phyloP scores from a whole-genome alignment of 2,113 vertebrate genomes.

The Brachirus orientalis region DNA sequence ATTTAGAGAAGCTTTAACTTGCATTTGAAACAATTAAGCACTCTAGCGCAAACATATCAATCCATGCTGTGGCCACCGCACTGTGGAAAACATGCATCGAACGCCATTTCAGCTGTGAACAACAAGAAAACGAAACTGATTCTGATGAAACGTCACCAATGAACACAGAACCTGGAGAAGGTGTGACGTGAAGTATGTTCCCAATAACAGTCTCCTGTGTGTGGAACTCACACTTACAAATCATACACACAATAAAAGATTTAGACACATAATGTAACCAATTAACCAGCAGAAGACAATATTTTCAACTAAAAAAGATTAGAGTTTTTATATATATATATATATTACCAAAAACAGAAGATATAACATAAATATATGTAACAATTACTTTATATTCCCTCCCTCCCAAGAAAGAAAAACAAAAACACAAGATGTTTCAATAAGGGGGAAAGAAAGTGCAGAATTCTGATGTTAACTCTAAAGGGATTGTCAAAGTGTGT shows the following conservation, averaged over 20 bases:
- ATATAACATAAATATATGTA: constrained; percentile 25
- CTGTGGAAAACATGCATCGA: constrained; percentile 49
- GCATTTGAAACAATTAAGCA: too few relatives aligned
- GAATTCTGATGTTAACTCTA: constrained; percentile 26
- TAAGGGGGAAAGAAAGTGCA: constrained; percentile 22
- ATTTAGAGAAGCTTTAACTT: too few relatives aligned
- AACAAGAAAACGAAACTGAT: constrained; percentile 19
- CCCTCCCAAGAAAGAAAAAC: constrained; percentile 19
- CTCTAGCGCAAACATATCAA: constrained; percentile 21
- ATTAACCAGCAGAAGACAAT: constrained; percentile 47
- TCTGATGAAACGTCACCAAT: constrained; percentile 6
- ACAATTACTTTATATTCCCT: constrained; percentile 38
- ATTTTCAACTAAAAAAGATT: constrained; percentile 51
- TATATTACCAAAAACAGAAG: constrained; percentile 64
- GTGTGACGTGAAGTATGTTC: constrained; percentile 25
- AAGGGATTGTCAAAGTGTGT: constrained; percentile 46
- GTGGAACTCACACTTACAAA: constrained; percentile 32
- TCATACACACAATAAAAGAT: background rate
- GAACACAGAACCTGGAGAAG: constrained; percentile 44
- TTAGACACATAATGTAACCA: constrained; percentile 41
- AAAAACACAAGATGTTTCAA: constrained; percentile 4
- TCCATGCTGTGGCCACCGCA: constrained; percentile 43
- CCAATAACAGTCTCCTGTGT: constrained; percentile 40
- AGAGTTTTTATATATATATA: constrained; percentile 41
- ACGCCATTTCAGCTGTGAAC: constrained; percentile 37